Conservation (phyloP, 2,113 vertebrate genomes). For the Syngnathus scovelli region DNA sequence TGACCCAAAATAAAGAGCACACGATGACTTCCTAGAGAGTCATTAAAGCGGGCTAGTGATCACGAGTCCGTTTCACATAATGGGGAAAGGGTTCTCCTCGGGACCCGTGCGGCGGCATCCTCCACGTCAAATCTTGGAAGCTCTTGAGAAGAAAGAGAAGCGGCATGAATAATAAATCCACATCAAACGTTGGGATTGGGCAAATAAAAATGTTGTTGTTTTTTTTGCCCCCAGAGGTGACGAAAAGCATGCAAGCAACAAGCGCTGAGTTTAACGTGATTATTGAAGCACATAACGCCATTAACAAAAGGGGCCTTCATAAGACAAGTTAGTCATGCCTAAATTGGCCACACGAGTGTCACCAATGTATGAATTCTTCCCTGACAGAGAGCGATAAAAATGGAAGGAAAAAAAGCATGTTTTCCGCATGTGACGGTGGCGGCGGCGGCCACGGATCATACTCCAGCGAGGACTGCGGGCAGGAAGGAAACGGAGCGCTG, state of each 20-base stretch:
- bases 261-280: not conserved
- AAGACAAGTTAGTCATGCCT: constrained; percentile 14
- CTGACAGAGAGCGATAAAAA: constrained; percentile 2
- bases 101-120: too few species aligned
- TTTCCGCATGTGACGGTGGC: not conserved
- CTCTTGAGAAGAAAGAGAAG: too few species aligned
- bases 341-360: constrained; percentile 26
- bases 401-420: not conserved
- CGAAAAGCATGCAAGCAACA: not conserved
- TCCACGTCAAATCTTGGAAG: too few species aligned
- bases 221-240: not conserved
- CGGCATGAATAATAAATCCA: not conserved
- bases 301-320: not conserved
- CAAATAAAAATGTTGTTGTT: not conserved
- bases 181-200: not conserved
- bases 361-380: not conserved
- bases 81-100: too few species aligned
- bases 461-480: not conserved
- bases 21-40: not conserved
- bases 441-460: not conserved
- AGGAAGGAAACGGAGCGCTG: not conserved
- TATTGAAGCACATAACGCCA: not conserved
- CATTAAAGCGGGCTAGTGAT: not conserved
- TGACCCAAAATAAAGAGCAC: constrained; percentile 31
- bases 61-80: too few species aligned